Percentiles rank a stretch among this genome's conserved stretches.
phyloP scores from a whole-genome alignment of 23 tunicate species.

The Trididemnum miniatum region DNA sequence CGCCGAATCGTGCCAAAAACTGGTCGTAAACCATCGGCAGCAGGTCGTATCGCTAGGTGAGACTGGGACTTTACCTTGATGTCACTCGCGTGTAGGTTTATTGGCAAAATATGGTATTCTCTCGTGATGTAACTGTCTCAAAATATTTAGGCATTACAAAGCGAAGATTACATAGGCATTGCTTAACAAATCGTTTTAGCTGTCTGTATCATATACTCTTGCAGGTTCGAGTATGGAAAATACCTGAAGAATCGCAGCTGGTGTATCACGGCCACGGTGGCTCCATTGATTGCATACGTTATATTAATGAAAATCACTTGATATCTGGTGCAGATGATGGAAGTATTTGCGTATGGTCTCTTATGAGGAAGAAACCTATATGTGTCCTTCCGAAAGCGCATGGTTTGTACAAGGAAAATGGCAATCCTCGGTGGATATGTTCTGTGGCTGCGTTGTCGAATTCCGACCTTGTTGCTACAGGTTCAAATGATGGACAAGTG shows the following conservation, averaged over 20 bases:
- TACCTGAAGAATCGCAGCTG: constrained; percentile 91
- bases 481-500: constrained; percentile 74
- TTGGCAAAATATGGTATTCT: too few relatives aligned
- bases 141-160: too few relatives aligned
- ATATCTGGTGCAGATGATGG: constrained; percentile 94
- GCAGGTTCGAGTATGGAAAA: constrained; percentile 84
- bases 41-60: too few relatives aligned
- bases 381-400: constrained; percentile 68
- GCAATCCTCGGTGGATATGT: constrained; percentile 54
- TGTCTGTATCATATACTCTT: neutral
- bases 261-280: constrained; percentile 66
- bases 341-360: constrained; percentile 74
- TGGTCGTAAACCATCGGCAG: too few relatives aligned
- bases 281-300: constrained; percentile 61
- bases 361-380: constrained; percentile 81
- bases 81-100: too few relatives aligned
- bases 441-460: constrained; percentile 75
- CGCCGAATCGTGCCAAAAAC: too few relatives aligned
- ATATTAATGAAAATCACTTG: constrained; percentile 79
- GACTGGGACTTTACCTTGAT: too few relatives aligned
- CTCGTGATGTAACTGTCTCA: too few relatives aligned
- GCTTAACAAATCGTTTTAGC: too few relatives aligned
- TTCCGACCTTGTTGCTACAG: constrained; percentile 94
- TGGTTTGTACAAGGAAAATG: neutral
- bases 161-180: too few relatives aligned